Percentiles rank a stretch among this genome's conserved stretches.
Conservation (phyloP, 2,113 vertebrate species). For the Prochilodus magdalenae region DNA sequence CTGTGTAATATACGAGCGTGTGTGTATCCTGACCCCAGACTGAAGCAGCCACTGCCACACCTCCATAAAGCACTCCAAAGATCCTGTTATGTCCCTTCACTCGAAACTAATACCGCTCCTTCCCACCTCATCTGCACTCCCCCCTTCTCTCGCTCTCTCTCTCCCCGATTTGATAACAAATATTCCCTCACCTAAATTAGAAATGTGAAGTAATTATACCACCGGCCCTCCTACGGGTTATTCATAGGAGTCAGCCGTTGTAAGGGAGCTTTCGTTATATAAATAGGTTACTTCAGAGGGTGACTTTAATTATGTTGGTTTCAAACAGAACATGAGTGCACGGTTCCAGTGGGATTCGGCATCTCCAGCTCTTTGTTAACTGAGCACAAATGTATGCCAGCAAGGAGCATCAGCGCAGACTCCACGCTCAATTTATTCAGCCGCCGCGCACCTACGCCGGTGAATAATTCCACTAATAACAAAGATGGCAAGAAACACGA, state of each 20-base stretch:
- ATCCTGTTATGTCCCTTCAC: constrained; percentile 55
- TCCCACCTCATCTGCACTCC: constrained; percentile 47
- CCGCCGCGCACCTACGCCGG: constrained; percentile 56
- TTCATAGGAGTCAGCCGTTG: constrained; percentile 60
- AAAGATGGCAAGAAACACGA: constrained; percentile 63
- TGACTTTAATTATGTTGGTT: constrained; percentile 82
- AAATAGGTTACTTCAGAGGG: constrained; percentile 80
- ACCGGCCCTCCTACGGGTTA: constrained; percentile 64
- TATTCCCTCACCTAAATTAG: constrained; percentile 78
- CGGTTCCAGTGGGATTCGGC: constrained; percentile 79
- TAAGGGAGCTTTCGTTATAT: constrained; percentile 78
- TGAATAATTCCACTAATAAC: constrained; percentile 78
- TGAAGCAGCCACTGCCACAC: constrained; percentile 38
- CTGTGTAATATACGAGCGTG: background rate
- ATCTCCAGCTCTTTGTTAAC: constrained; percentile 74
- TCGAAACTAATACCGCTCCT: constrained; percentile 56
- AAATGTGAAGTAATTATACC: constrained; percentile 76
- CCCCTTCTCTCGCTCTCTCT: constrained; percentile 26
- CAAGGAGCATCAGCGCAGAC: constrained; percentile 66
- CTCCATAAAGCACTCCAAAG: constrained; percentile 42
- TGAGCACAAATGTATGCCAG: constrained; percentile 59
- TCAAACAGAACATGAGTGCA: constrained; percentile 83
- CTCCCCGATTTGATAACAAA: constrained; percentile 68
- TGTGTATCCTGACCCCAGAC: constrained; percentile 37
- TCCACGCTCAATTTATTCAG: constrained; percentile 77